phyloP scores from a whole-genome alignment of 2,113 vertebrate genomes.

The Suncus etruscus region DNA sequence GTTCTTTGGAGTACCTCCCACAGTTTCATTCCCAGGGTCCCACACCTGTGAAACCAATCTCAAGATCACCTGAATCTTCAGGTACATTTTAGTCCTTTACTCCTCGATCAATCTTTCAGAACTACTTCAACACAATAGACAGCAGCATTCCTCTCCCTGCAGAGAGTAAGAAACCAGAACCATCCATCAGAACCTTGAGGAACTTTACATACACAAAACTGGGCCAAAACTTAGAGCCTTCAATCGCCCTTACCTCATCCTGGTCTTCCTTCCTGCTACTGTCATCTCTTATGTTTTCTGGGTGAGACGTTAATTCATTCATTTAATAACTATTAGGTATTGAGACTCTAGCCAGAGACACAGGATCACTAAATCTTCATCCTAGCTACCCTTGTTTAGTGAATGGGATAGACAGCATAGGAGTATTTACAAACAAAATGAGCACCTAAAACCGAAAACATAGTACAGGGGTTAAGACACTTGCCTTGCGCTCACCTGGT shows the following conservation, averaged over 20 bases:
- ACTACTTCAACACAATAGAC: neutral
- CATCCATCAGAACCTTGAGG: neutral
- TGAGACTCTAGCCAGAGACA: neutral
- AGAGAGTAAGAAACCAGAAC: neutral
- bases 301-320: too few species aligned
- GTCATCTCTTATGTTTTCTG: too few species aligned
- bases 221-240: too few species aligned
- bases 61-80: conserved; percentile 15
- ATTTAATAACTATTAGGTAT: too few species aligned
- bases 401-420: neutral
- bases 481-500: too few species aligned
- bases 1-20: neutral
- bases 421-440: neutral
- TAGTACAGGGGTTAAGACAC: too few species aligned
- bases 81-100: neutral
- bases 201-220: neutral
- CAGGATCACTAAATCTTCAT: neutral
- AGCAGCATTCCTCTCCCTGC: neutral
- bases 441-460: too few species aligned
- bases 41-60: neutral
- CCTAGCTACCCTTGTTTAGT: neutral
- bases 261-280: too few species aligned
- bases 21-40: neutral
- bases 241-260: too few species aligned
- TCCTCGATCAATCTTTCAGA: neutral